A percentile compares a stretch with the other conserved stretches of the same genome.
phyloP scores from a whole-genome alignment of 2,113 vertebrate genomes.

The Peromyscus californicus region DNA sequence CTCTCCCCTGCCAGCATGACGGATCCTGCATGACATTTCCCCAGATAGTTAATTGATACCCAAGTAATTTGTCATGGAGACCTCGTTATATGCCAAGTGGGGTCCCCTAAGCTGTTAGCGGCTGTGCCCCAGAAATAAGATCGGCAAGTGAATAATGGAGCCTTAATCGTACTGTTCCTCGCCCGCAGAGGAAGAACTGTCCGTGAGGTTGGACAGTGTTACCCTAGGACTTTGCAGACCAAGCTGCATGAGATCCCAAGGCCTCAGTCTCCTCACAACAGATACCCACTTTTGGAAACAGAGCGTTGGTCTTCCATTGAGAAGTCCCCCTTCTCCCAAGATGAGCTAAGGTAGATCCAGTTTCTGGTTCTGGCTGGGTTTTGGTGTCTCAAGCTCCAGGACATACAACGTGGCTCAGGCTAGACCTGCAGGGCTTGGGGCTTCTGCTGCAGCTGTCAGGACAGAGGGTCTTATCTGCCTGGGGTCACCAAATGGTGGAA shows the following conservation, averaged over 20 bases:
- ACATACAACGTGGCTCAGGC: not conserved
- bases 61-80: constrained; percentile 80
- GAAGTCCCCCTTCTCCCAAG: not conserved
- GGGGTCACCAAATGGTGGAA: not conserved
- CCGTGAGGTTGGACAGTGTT: not conserved
- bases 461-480: not conserved
- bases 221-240: not conserved
- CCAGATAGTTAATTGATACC: constrained; percentile 78
- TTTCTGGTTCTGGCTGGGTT: not conserved
- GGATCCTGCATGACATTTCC: constrained; percentile 74
- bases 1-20: constrained; percentile 47
- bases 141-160: constrained; percentile 74
- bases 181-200: not conserved
- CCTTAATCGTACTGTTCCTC: constrained; percentile 42
- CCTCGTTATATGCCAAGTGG: constrained; percentile 78
- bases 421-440: fast-evolving
- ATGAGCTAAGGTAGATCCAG: not conserved
- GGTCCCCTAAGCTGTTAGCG: constrained; percentile 76
- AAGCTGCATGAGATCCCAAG: not conserved
- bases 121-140: constrained; percentile 82
- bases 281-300: not conserved
- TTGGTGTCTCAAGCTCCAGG: too few species aligned
- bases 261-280: not conserved
- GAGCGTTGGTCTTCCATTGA: not conserved
- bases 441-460: not conserved